These are phyloP conservation scores for Drosophila helvetica DNA, from an alignment of 2,888 invertebrate species.

Conservation along the genomic window DNA sequence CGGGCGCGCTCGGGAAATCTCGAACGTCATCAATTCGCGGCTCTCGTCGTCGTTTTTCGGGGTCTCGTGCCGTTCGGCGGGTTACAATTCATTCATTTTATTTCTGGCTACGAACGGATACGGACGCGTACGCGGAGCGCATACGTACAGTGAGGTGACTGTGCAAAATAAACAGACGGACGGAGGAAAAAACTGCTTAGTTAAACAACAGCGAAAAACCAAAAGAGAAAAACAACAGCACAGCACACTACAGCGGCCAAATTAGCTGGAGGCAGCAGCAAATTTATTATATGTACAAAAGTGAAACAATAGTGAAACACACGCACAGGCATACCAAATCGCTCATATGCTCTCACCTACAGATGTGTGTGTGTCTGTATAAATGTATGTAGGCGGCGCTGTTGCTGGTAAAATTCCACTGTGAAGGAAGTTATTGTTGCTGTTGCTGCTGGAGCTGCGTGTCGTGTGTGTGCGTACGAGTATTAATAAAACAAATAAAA, in stretches of 20 bases:
- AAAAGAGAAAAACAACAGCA: slow-evolving; percentile 52
- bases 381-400: slow-evolving; percentile 20
- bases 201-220: slow-evolving; percentile 40
- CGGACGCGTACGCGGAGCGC: slow-evolving; percentile 52
- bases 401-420: slow-evolving; percentile 78
- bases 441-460: slow-evolving; percentile 2
- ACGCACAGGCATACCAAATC: slow-evolving; percentile 31
- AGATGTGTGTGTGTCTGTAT: slow-evolving; percentile 37
- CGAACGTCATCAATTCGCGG: slow-evolving; percentile 30
- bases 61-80: slow-evolving; percentile 72
- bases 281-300: slow-evolving; percentile 44
- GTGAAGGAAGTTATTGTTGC: slow-evolving; percentile 70
- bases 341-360: slow-evolving; percentile 19
- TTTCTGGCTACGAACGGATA: slow-evolving; percentile 81
- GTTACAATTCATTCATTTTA: slow-evolving; percentile 74
- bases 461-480: slow-evolving; percentile 1
- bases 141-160: slow-evolving; percentile 63
- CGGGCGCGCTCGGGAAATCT: slow-evolving; percentile 1
- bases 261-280: slow-evolving; percentile 55
- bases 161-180: slow-evolving; percentile 46
- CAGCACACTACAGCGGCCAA: slow-evolving; percentile 41
- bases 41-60: slow-evolving; percentile 26
- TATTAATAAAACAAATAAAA: slow-evolving; percentile 69
- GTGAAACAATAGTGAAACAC: slow-evolving; percentile 47
- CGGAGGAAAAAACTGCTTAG: slow-evolving; percentile 34